Base-by-base conservation (phyloP, 2,888 invertebrate species). In the Tenthredo livida region DNA sequence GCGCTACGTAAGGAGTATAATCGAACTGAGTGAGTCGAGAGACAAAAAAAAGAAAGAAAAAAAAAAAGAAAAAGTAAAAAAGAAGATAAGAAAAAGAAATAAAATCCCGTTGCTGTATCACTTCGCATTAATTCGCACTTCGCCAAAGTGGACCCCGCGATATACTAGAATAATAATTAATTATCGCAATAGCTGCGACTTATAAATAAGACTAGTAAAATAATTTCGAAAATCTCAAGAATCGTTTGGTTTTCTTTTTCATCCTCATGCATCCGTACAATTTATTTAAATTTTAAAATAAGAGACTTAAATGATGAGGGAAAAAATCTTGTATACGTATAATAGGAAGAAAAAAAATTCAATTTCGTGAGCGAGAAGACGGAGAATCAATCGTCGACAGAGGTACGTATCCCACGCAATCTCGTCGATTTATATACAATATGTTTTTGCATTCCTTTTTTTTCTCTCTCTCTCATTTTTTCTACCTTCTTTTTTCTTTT, bases 361-460 rank as follows among this genome's bases (percentile, higher is more conserved):
- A 54, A 54, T 54, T 54, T n/a, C 54, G n/a, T 54, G 47, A 12
- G 54, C n/a, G 9, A 72, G 40, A 72, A 10, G 10, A 40, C 25
- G 70, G 12, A 72, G 70, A 72, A 72, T 72, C 37, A 72, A 72
- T 72, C 70, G 37, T 37, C n/a, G 70, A n/a, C 37, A 40, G 70
- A 37, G 15, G 70, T 21, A 72, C 37, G 70, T 29, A 9, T 37
- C 40, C 33, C 70, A 72, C 70, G 37, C n/a, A 72, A 40, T 40
- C n/a, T 61, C 25, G 61, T n/a, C 33, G 40, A 72, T 37, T 72
- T 33, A n/a, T 33, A 72, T 37, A 72, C 70, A 15, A 72, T n/a
- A 72, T 17, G 10, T 72, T 72, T 72, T 21, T 33, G 37, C 40
- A 40, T 72, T 72, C 17, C 33, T 40, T 9, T n/a, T 37, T 40